phyloP scores from a whole-genome alignment of 2,888 invertebrate genomes.

The Bellardia pandia region DNA sequence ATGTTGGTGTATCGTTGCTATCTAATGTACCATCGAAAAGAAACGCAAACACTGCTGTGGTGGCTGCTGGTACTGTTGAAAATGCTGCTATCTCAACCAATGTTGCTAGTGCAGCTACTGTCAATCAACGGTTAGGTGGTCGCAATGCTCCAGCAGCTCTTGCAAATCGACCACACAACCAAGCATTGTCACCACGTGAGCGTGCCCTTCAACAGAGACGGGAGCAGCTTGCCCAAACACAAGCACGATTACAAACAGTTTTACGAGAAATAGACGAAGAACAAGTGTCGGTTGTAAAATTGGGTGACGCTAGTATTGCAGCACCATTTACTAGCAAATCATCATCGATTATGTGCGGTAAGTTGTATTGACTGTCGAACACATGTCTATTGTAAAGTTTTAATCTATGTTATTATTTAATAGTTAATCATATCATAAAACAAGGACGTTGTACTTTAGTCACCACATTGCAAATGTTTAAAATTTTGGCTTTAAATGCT shows the following conservation, averaged over 20 bases:
- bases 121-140: slow-evolving; percentile 66
- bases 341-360: slow-evolving; percentile 97
- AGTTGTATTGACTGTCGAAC: slow-evolving; percentile 82
- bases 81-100: slow-evolving; percentile 65
- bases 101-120: slow-evolving; percentile 7
- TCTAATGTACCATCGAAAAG: slow-evolving; percentile 88
- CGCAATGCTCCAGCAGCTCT: slow-evolving; percentile 64
- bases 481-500: slow-evolving; percentile 98
- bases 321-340: slow-evolving; percentile 99
- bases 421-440: slow-evolving; percentile 99
- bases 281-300: slow-evolving; percentile 93
- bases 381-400: background rate
- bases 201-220: slow-evolving; percentile 80
- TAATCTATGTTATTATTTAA: slow-evolving; percentile 79
- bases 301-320: slow-evolving; percentile 99
- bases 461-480: slow-evolving; percentile 99
- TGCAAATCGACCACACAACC: slow-evolving; percentile 75
- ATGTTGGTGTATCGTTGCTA: slow-evolving; percentile 96
- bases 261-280: slow-evolving; percentile 95
- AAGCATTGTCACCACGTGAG: slow-evolving; percentile 80
- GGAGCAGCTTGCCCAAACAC: slow-evolving; percentile 80
- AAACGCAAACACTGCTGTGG: slow-evolving; percentile 64
- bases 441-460: slow-evolving; percentile 99
- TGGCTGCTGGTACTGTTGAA: slow-evolving; percentile 48
- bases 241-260: slow-evolving; percentile 84